These are phyloP conservation scores for Zaprionus taronus DNA, from an alignment of 1,140 invertebrate species.

Conservation along the genomic window DNA sequence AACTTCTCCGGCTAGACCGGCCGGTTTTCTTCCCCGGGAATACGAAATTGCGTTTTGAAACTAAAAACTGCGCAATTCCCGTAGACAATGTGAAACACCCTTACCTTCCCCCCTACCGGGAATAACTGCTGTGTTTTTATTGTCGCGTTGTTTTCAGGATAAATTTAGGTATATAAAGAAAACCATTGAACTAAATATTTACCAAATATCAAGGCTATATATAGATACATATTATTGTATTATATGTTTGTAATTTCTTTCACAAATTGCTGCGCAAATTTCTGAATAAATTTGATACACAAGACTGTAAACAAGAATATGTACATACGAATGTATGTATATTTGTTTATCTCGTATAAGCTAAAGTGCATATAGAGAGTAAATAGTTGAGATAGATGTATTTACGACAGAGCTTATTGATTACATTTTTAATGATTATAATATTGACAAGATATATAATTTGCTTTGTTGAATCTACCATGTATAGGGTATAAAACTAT, in stretches of 20 bases:
- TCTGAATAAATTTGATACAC: background rate
- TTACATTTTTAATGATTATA: background rate
- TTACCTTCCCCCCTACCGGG: background rate
- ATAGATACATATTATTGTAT: background rate
- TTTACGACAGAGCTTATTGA: background rate
- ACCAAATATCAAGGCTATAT: constrained; percentile 3
- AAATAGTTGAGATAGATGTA: background rate
- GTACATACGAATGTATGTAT: background rate
- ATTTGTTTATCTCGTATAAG: background rate
- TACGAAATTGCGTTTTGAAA: constrained; percentile 23
- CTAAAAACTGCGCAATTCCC: constrained; percentile 32
- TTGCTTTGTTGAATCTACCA: background rate
- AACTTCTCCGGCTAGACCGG: constrained; percentile 48
- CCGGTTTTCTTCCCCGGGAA: constrained; percentile 13
- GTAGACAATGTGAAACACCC: background rate
- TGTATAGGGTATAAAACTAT: background rate
- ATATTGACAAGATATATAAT: background rate
- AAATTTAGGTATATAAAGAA: constrained; percentile 2
- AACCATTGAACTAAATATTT: background rate
- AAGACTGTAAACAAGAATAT: background rate
- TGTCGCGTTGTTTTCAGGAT: background rate
- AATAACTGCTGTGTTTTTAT: background rate
- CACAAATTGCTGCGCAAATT: background rate
- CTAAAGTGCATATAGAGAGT: background rate
- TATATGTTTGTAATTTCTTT: background rate